Conservation (phyloP, 2,888 invertebrate genomes). For the Balanococcus diminutus region DNA sequence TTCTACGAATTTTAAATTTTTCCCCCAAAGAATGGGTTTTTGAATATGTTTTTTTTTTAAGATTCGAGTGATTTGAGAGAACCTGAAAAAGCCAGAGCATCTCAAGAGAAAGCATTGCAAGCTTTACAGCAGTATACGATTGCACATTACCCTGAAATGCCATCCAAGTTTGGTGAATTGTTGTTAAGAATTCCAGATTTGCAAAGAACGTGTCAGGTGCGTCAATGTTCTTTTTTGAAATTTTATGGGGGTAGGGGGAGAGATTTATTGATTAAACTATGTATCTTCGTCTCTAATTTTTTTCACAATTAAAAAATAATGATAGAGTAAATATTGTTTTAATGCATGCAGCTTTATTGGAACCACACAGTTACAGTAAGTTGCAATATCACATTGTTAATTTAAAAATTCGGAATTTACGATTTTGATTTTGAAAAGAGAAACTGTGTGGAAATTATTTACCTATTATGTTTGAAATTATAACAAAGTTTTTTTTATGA, state of each 20-base stretch:
- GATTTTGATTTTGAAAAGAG: no score
- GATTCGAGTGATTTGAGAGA: slow-evolving; percentile 92
- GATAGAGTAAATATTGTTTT: not conserved
- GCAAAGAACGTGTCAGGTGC: slow-evolving; percentile 90
- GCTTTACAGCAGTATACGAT: slow-evolving; percentile 91
- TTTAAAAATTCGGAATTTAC: not conserved
- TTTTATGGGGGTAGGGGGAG: not conserved
- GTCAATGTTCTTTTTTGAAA: slow-evolving; percentile 44
- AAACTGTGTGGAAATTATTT: not conserved
- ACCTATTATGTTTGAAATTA: slow-evolving; percentile 22
- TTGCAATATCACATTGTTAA: not conserved
- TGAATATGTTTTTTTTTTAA: slow-evolving; percentile 49
- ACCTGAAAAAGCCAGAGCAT: slow-evolving; percentile 90
- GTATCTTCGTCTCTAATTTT: no score
- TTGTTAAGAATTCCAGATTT: slow-evolving; percentile 91
- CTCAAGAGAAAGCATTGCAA: slow-evolving; percentile 91
- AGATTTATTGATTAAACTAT: no score
- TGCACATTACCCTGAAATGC: slow-evolving; percentile 88
- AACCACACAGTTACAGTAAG: slow-evolving; percentile 43
- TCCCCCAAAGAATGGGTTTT: not conserved
- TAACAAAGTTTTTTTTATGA: slow-evolving; percentile 59
- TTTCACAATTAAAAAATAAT: no score
- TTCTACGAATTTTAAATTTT: not conserved
- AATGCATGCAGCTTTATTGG: slow-evolving; percentile 50
- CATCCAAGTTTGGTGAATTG: slow-evolving; percentile 93